Base-by-base conservation (phyloP, 2,797 vertebrate species). In the Lacerta agilis region DNA sequence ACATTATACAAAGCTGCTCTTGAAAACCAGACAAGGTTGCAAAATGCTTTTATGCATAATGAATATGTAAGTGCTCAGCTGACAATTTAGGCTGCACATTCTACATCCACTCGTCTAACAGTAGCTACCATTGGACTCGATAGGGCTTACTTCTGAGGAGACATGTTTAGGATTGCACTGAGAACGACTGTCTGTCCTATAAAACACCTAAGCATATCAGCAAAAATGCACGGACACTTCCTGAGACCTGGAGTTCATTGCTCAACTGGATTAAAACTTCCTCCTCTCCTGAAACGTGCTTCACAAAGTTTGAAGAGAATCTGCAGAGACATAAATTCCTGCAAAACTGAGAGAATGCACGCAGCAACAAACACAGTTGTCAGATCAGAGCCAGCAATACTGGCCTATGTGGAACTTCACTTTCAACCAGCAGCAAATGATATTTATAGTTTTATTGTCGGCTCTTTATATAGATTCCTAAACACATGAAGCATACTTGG, bases 201-300 rank as follows among this genome's bases (percentile, higher is more conserved):
- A 67, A 86, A 86, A 33, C 38, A 85, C 87, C 49, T 80, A 67
- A 73, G 6, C 55, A 79, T 90, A 85, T 64, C 67, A 86, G 11
- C n/a, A 64, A 86, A 91, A 90, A 82, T 85, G 33, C 72, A 87
- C 45, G 25, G n/a, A 9, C 45, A 89, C 86, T 82, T 87, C 9
- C 41, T 13, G 17, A 13, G 49, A 9, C 45, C 10, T 11, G 36
- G 49, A 64, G n/a, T 83, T 45, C 17, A 17, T 7, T 71, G 17
- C 25, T 83, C 36, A 83, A 73, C 67, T 38, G n/a, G 49, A 18
- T 73, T 45, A 61, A 79, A n/a, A 45, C 58, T 41, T 23, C n/a
- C 27, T 41, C 72, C 38, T 61, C 25, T 86, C 73, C 45, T 82
- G 64, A 86, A 86, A 36, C 78, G 6, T 77, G 41, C 8, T 85